Evolutionary conservation across 2,888 invertebrate species (phyloP), one percentile per base, ranked within the genome.

Genomic region (Drosophila picticornis): DNA sequence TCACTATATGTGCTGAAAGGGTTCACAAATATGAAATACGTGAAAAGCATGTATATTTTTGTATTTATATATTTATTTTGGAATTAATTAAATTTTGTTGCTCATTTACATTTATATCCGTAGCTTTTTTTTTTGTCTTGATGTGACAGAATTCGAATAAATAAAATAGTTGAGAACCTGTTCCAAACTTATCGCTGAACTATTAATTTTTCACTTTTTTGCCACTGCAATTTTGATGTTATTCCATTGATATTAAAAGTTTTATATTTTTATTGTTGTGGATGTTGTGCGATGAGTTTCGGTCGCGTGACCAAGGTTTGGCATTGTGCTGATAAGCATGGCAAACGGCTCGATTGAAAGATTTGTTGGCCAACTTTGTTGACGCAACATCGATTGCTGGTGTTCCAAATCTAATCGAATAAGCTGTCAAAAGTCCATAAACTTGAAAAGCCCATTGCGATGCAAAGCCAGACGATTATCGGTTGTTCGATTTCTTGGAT

Each of bases 351-450:
- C n/a, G 5, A 22, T 16, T 32, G 2, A 60, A 22, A 46, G 59
- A 59, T 72, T 72, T 72, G 53, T 59, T 64, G 56, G 32, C 58
- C 72, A 46, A 25, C 4, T 13, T 57, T 48, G 63, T 60, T 76
- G 72, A 55, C 64, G 69, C 77, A 62, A 69, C 69, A 51, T 13
- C 29, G 32, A 51, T 61, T 31, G 53, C 9, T 50, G 25, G 32
- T 36, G 34, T 34, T 43, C 52, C 43, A 36, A 67, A 79, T 78
- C 72, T 75, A 72, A 78, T 75, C 79, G 58, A n/a, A 61, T 59
- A 63, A 64, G 50, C 61, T 60, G 71, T 72, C 64, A 70, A 80
- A 61, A 72, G 73, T 68, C 70, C 66, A 79, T 72, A 76, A 82
- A 73, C 82, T 78, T 79, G 77, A 78, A 77, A 74, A 63, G 48